Percentiles rank a stretch among this genome's conserved stretches.
Conservation (phyloP, 2,888 invertebrate species). For the Matsumyia berberina region DNA sequence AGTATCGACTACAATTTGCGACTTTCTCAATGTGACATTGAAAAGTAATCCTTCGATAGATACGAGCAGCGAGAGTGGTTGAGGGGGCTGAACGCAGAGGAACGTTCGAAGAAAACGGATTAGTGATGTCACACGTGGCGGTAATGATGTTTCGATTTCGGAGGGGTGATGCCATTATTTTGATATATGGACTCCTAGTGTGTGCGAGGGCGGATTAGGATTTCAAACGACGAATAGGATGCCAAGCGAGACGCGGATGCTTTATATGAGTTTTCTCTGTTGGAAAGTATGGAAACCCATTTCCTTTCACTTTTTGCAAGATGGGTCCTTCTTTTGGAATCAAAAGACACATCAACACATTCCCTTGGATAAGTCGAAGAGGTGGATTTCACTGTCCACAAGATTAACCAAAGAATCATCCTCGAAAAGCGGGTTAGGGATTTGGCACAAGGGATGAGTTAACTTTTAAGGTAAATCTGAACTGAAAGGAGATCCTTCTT, state of each 20-base stretch:
- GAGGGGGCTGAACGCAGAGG: not conserved
- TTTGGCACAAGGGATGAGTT: too few species aligned
- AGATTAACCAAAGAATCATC: too few species aligned
- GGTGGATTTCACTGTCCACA: too few species aligned
- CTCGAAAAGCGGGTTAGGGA: too few species aligned
- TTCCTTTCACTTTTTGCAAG: too few species aligned
- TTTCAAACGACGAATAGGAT: not conserved
- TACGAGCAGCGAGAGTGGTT: not conserved
- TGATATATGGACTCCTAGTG: slow-evolving; percentile 61
- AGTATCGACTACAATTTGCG: slow-evolving; percentile 24
- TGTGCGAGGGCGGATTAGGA: slow-evolving; percentile 17
- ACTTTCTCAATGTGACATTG: slow-evolving; percentile 58
- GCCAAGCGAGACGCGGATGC: slow-evolving; percentile 7
- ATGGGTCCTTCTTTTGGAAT: too few species aligned
- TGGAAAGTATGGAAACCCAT: not conserved
- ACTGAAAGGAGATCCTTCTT: too few species aligned
- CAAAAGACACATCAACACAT: too few species aligned
- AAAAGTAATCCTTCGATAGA: slow-evolving; percentile 33
- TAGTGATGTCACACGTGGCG: slow-evolving; percentile 77
- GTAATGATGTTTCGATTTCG: slow-evolving; percentile 74
- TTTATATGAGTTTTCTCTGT: slow-evolving; percentile 16
- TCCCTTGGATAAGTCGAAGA: too few species aligned
- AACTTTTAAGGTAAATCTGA: too few species aligned
- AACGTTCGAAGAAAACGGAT: slow-evolving; percentile 60
- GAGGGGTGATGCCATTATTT: slow-evolving; percentile 77